Evolutionary conservation across 37 sponge, comb jelly and placozoan species (phyloP).

Genomic region (Amphimedon queenslandica): DNA sequence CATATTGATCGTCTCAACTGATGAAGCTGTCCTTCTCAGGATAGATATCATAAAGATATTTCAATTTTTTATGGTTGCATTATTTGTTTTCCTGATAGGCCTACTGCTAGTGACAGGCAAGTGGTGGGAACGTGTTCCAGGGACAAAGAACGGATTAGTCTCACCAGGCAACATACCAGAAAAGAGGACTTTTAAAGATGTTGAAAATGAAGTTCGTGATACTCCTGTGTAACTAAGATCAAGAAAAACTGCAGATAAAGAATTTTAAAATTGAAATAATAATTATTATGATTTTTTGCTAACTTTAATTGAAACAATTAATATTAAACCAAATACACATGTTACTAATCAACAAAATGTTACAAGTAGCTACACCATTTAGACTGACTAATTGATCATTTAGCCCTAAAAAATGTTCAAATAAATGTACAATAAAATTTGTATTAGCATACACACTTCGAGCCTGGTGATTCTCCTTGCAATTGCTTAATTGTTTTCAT

Average conservation of each 20-base stretch:
- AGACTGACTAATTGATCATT: not conserved
- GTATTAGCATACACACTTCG: conserved; percentile 3
- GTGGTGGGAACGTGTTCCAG: conserved; percentile 19
- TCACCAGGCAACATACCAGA: not conserved
- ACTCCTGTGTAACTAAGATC: not conserved
- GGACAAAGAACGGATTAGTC: not conserved
- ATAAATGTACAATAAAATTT: too few relatives aligned
- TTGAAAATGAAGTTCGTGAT: too few relatives aligned
- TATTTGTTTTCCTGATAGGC: conserved; percentile 22
- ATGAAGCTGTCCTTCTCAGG: not conserved
- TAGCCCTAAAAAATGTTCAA: not conserved
- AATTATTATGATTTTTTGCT: too few relatives aligned
- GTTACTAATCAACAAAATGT: not conserved
- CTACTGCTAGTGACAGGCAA: conserved; percentile 17
- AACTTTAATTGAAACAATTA: not conserved
- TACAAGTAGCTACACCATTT: not conserved
- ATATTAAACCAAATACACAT: not conserved
- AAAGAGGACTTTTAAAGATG: not conserved
- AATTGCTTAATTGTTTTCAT: conserved; percentile 40
- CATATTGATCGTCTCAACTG: conserved; percentile 15
- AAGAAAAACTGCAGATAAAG: too few relatives aligned
- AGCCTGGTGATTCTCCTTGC: conserved; percentile 1
- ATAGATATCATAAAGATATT: conserved; percentile 22
- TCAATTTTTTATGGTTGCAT: conserved; percentile 13
- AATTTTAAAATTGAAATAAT: too few relatives aligned